Evolutionary conservation across 2,113 vertebrate genomes (phyloP), one percentile per base, ranked within the genome.

Genomic region (Poecilia latipinna): DNA sequence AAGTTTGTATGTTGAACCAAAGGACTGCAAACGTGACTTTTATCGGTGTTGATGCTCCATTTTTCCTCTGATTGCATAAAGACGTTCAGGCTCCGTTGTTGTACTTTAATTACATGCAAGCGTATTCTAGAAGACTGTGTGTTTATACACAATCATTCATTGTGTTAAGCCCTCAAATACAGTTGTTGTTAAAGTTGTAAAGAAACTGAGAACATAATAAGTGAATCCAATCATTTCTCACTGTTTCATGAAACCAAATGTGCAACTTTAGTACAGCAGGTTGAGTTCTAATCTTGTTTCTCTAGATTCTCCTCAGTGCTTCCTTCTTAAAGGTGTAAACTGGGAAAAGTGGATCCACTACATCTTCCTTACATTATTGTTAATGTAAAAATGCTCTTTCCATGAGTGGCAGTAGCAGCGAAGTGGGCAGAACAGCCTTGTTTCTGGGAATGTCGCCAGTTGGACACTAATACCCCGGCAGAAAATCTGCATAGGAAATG

Each of bases 151-250:
- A 54, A 8, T 57, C n/a, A 11, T 69, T 61, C 65, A 54, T 35
- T 64, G 70, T 76, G 63, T 75, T 78, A 81, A 73, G 68, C 78
- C 76, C 79, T 4, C 70, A 75, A 79, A 68, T 75, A 70, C 86
- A 82, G 76, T 76, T 80, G 83, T 79, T 82, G 86, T 80, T 87
- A 72, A 44, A 79, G 69, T 82, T 88, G 70, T 78, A 62, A 84
- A 82, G 80, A 82, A 75, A 75, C 74, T 79, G 67, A 81, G 63
- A 88, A 83, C 73, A 84, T 80, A 71, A 85, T 64, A 87, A 91
- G 89, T 64, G 87, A 89, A 86, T 29, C 87, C 88, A 87, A 92
- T 73, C 69, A 70, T 72, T 17, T 48, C 57, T 70, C 82, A 74
- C 54, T 68, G 35, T 64, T 39, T 11, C 71, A 48, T 19, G 39